A percentile compares a stretch with the other conserved stretches of the same genome.
phyloP scores from a whole-genome alignment of 2,888 invertebrate species.

The Conchocele bisecta region DNA sequence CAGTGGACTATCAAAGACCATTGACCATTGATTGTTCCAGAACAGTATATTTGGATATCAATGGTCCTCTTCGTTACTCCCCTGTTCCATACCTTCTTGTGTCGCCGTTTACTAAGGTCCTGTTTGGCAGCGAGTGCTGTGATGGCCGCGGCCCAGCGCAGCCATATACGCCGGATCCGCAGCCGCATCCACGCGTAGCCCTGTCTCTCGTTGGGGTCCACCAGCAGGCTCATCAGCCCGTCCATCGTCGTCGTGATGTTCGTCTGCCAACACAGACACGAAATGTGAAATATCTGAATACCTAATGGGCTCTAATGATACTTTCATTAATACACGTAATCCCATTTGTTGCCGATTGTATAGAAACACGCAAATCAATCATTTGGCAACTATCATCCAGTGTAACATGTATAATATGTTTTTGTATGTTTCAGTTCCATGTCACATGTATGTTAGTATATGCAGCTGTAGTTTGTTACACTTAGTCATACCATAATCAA shows the following conservation, averaged over 20 bases:
- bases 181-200: slow-evolving; percentile 83
- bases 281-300: neutral
- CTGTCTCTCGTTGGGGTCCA: slow-evolving; percentile 79
- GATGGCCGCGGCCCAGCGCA: slow-evolving; percentile 77
- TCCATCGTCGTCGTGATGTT: slow-evolving; percentile 71
- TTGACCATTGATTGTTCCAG: too few relatives aligned
- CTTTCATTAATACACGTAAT: neutral
- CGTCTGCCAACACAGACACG: slow-evolving; percentile 63
- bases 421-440: too few relatives aligned
- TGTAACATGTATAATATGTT: too few relatives aligned
- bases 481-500: too few relatives aligned
- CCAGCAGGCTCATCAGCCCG: slow-evolving; percentile 77
- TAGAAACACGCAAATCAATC: too few relatives aligned
- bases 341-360: neutral
- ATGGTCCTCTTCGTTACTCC: too few relatives aligned
- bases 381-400: too few relatives aligned
- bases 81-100: slow-evolving; percentile 72
- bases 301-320: neutral
- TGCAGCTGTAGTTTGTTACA: too few relatives aligned
- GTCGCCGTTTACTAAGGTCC: slow-evolving; percentile 67
- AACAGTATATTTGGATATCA: too few relatives aligned
- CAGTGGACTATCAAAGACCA: too few relatives aligned
- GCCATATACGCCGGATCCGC: slow-evolving; percentile 81
- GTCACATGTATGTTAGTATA: too few relatives aligned
- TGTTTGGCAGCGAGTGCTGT: slow-evolving; percentile 69